Conservation (phyloP, 2,113 vertebrate species). For the Clarias batrachus region DNA sequence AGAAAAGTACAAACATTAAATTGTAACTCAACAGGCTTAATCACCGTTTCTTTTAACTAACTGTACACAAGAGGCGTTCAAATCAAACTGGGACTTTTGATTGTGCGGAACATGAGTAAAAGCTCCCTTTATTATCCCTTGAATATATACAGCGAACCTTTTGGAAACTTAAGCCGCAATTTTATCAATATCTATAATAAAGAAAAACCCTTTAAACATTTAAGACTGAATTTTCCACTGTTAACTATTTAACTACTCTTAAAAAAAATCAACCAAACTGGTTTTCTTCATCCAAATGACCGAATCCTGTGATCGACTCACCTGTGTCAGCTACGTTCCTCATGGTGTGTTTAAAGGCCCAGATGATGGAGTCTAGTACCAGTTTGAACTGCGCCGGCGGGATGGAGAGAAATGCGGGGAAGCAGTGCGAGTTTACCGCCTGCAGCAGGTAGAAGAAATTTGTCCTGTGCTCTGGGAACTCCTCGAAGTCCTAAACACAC, state of each 20-base stretch:
- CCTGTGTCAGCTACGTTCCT: conserved; percentile 96
- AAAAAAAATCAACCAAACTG: too few species aligned
- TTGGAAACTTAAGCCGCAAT: not conserved
- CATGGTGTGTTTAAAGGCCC: conserved; percentile 98
- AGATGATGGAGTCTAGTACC: conserved; percentile 96
- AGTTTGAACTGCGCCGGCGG: conserved; percentile 94
- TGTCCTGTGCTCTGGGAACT: conserved; percentile 93
- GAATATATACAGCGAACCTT: not conserved
- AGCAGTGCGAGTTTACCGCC: conserved; percentile 94
- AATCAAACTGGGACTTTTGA: too few species aligned
- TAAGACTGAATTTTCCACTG: not conserved
- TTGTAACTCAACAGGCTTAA: not conserved
- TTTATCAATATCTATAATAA: not conserved
- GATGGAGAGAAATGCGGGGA: conserved; percentile 93
- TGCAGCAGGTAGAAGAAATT: conserved; percentile 96
- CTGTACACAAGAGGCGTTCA: too few species aligned
- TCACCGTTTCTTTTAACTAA: not conserved
- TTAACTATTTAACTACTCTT: too few species aligned
- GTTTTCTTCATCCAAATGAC: not conserved
- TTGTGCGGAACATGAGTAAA: too few species aligned
- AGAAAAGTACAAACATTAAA: not conserved
- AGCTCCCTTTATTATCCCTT: too few species aligned
- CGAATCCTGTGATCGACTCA: conserved; percentile 55
- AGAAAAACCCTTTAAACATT: not conserved
- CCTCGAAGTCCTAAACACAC: conserved; percentile 85